Base-by-base conservation (phyloP, 2,888 invertebrate species). In the Pocota personata region DNA sequence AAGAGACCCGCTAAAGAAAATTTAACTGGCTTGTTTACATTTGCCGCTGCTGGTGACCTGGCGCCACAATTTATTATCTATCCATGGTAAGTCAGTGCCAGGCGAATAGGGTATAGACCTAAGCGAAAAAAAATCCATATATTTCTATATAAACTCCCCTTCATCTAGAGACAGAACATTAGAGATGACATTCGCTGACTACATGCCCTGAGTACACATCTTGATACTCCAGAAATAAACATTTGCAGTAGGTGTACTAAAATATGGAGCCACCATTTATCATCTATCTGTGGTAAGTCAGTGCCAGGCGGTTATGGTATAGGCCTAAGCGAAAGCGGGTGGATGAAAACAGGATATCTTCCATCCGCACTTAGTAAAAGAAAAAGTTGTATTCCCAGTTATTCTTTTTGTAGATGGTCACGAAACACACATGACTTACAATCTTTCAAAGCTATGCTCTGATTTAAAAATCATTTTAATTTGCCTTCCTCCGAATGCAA, bases 311-410 rank as follows among this genome's bases (percentile, higher is more conserved):
- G n/a, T n/a, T n/a, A n/a, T n/a, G 27, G 27, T 27, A 27, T 27
- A 27, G 27, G 27, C 4, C 27, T 27, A 27, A 27, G 27, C 4
- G 27, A 27, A 27, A 3, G 27, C 66, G 92, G 92, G 5, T 93
- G 92, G 93, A 93, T 91, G 92, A 92, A 90, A 6, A 87, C 89
- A 1, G 90, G 90, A 87, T 89, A 88, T 2, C 92, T 93, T 88
- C 92, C 60, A 60, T 24, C 60, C 60, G 1, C 21, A 60, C 40
- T 60, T 60, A 14, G 8, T 60, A 7, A 60, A 40, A 24, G 60
- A 24, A 37, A 43, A 24, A n/a, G 40, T n/a, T 4, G 16, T 40
- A 40, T 37, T 60, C 21, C 40, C 37, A 60, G n/a, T 37, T n/a
- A 40, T 40, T 21, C 21, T 60, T 40, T 40, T 19, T 40, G 40